phyloP scores from a whole-genome alignment of 64 coral and sea anemone genomes.

The Dendrophyllia cribrosa region DNA sequence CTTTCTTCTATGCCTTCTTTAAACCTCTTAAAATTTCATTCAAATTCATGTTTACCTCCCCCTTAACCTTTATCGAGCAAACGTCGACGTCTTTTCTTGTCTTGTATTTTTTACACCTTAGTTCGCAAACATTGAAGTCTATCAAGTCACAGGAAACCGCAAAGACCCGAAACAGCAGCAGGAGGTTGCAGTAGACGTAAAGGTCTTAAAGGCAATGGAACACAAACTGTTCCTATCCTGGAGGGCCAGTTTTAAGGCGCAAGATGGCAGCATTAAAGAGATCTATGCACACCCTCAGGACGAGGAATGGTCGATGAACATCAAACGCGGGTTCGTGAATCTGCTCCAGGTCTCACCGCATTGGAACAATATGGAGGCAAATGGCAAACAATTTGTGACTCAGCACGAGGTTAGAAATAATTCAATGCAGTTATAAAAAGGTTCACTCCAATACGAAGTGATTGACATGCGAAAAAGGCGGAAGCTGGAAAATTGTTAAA shows the following conservation, averaged over 20 bases:
- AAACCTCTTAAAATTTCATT: too few species aligned
- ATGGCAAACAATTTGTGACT: slow-evolving; percentile 6
- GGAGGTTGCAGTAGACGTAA: background rate
- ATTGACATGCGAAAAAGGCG: too few species aligned
- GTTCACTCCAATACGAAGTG: too few species aligned
- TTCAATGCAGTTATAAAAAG: background rate
- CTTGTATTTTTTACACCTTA: background rate
- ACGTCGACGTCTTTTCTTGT: too few species aligned
- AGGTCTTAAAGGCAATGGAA: slow-evolving; percentile 17
- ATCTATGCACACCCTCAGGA: slow-evolving; percentile 52
- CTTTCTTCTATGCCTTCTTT: too few species aligned
- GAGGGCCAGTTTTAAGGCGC: background rate
- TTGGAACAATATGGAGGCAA: background rate
- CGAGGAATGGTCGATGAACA: slow-evolving; percentile 69
- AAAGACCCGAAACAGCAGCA: background rate
- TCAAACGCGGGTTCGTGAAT: slow-evolving; percentile 81
- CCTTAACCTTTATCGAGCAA: too few species aligned
- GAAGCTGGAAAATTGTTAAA: too few species aligned
- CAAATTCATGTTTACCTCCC: too few species aligned
- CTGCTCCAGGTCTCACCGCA: slow-evolving; percentile 64
- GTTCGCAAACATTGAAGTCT: slow-evolving; percentile 47
- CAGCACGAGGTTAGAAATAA: slow-evolving; percentile 59
- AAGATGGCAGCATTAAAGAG: slow-evolving; percentile 52
- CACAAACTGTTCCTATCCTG: background rate
- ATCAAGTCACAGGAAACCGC: background rate